These are phyloP conservation scores for Toxonevra muliebris DNA, from an alignment of 2,888 invertebrate genomes.

Conservation along the genomic window DNA sequence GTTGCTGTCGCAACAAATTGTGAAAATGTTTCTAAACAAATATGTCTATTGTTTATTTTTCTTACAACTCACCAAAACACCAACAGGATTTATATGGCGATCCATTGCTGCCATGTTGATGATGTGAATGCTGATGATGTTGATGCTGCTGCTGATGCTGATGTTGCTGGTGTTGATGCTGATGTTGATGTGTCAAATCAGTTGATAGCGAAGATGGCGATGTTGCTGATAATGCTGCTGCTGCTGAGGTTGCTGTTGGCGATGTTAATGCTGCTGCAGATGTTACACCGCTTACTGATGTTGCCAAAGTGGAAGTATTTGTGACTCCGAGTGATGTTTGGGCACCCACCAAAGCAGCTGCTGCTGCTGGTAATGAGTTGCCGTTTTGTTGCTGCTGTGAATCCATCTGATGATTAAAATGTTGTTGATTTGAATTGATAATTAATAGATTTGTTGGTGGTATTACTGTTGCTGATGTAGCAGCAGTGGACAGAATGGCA, in stretches of 20 bases:
- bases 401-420: constrained; percentile 45
- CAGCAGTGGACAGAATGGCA: constrained; percentile 32
- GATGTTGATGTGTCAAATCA: constrained; percentile 23
- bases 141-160: constrained; percentile 47
- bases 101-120: constrained; percentile 47
- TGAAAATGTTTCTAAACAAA: constrained; percentile 17
- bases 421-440: constrained; percentile 43
- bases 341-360: constrained; percentile 27
- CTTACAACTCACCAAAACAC: constrained; percentile 65
- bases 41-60: constrained; percentile 24
- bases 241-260: constrained; percentile 32
- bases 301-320: not conserved
- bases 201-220: constrained; percentile 35
- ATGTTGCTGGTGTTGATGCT: constrained; percentile 41
- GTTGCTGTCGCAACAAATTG: not conserved
- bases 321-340: constrained; percentile 13
- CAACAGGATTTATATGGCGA: constrained; percentile 61
- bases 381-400: constrained; percentile 41
- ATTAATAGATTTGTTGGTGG: constrained; percentile 48
- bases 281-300: constrained; percentile 1
- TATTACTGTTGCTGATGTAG: constrained; percentile 43
- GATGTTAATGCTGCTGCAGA: constrained; percentile 27
- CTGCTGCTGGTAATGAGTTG: constrained; percentile 39
- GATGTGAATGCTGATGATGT: constrained; percentile 45
- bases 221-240: constrained; percentile 41